Base-by-base conservation (phyloP, 2,888 invertebrate species). In the Drosophila siamana region DNA sequence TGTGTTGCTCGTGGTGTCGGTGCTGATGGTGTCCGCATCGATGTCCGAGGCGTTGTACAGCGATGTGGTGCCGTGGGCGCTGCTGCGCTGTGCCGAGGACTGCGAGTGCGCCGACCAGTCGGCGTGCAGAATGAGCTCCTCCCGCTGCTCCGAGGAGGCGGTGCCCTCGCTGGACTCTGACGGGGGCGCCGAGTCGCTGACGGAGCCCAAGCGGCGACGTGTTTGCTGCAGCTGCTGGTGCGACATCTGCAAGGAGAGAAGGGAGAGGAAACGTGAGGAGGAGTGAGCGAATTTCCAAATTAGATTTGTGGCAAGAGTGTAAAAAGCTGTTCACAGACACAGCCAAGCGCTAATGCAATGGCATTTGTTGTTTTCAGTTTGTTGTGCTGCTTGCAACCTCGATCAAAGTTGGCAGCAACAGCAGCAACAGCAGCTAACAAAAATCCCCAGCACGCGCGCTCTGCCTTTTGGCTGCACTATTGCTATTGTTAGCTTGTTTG, bases 121-220 rank as follows among this genome's bases (percentile, higher is more conserved):
- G 43, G 69, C 71, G 43, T 85, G 87, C 4, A 89, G 46, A 1
- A 87, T 85, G 15, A 88, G 63, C 56, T 90, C 90, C 26, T 89
- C 82, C 7, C 82, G 80, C 46, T 87, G 86, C 85, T 92, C 92
- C 6, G 92, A 92, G 11, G 92, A 92, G 68, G 86, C 94, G 71
- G 94, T 94, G 33, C 94, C 94, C 75, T 94, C 94, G 19, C 93
- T 93, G 30, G 92, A 92, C 75, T 93, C 93, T 13, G 92, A 92
- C 86, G 83, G 94, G 91, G 91, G 93, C 87, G 86, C 93, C 89
- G 93, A 93, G 78, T 94, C 94, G 26, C 94, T 94, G 11, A 94
- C 94, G n/a, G 94, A 94, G 46, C 94, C 94, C 77, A 94, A 88
- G 57, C 94, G 92, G 78, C 93, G 92, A 77, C 94, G 92, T 77